These are phyloP conservation scores for Apamea anceps DNA, from an alignment of 2,888 invertebrate genomes.

Conservation along the genomic window DNA sequence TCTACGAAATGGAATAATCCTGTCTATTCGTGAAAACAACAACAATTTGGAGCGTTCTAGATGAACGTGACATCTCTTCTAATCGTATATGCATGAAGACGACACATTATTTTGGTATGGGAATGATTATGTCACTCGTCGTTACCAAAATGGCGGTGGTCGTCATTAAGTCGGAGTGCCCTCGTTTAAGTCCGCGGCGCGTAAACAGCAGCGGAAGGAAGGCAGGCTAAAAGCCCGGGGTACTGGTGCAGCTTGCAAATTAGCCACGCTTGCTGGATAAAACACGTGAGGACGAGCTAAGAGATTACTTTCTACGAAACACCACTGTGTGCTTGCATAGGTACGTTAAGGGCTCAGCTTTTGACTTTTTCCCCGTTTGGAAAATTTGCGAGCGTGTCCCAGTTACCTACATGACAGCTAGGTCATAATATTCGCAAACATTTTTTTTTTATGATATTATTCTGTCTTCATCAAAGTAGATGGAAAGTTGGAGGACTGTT, in stretches of 20 bases:
- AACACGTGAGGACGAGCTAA: conserved; percentile 82
- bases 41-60: conserved; percentile 12
- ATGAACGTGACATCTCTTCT: conserved; percentile 19
- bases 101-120: conserved; percentile 61
- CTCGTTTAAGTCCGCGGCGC: conserved; percentile 85
- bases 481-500: conserved; percentile 23
- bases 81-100: conserved; percentile 51
- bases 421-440: conserved; percentile 43
- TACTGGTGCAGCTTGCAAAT: conserved; percentile 83
- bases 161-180: conserved; percentile 87
- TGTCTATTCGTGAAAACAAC: not conserved
- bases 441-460: conserved; percentile 35
- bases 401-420: conserved; percentile 59
- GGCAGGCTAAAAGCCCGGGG: conserved; percentile 84
- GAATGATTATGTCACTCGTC: conserved; percentile 76
- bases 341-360: conserved; percentile 60
- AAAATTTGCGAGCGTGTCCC: conserved; percentile 55
- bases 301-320: conserved; percentile 81
- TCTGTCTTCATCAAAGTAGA: conserved; percentile 31
- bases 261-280: conserved; percentile 83
- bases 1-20: conserved; percentile 4
- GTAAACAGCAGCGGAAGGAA: conserved; percentile 86
- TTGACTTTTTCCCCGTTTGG: conserved; percentile 57
- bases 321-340: conserved; percentile 74
- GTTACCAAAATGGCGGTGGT: conserved; percentile 84